Evolutionary conservation across 53 echinoderm and acorn worm species (phyloP), one percentile per base, ranked within the genome.

Genomic region (Mesocentrotus franciscanus): DNA sequence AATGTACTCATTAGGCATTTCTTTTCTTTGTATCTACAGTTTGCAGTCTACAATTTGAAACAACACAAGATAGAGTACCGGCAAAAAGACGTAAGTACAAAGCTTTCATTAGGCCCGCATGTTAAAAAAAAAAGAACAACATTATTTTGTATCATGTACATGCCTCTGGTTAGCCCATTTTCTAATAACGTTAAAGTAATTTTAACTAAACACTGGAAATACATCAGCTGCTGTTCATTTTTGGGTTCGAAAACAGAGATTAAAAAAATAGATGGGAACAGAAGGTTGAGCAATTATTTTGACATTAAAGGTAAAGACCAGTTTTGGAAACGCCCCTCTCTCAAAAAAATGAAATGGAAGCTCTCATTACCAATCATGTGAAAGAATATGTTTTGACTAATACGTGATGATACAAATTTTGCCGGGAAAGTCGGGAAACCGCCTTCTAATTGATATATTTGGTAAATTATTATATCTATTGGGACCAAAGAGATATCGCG

Each of bases 61-160:
- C 94, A 61, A 60, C 83, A 84, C 83, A 84, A 62, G 94, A 94
- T 42, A 94, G 94, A 84, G 94, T 94, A 4, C 94, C 94, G 3
- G 94, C 94, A 94, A 94, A 94, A 94, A 94, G 94, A 61, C 94
- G 94, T 94, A 94, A 94, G 94, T 94, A 94, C 62, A 33, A 16
- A 0, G 0, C 9, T 13, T 18, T 13, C 12, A 85, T 85, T 42
- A 22, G 15, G 78, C 13, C 26, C 14, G 78, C 11, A 78, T 49
- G 18, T 55, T 24, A 32, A 85, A 1, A 42, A 42, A 85, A 42
- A 39, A 85, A 85, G 10, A 26, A 49, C 49, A 4, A 6, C 49
- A 49, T 6, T 49, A 49, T 49, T 49, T 4, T 49, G 6, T 27
- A 30, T 75, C 29, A n/a, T 20, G 75, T 75, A 30, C 8, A n/a